These are phyloP conservation scores for Mongoloraphidia duomilia DNA, from an alignment of 2,888 invertebrate species.

Conservation along the genomic window DNA sequence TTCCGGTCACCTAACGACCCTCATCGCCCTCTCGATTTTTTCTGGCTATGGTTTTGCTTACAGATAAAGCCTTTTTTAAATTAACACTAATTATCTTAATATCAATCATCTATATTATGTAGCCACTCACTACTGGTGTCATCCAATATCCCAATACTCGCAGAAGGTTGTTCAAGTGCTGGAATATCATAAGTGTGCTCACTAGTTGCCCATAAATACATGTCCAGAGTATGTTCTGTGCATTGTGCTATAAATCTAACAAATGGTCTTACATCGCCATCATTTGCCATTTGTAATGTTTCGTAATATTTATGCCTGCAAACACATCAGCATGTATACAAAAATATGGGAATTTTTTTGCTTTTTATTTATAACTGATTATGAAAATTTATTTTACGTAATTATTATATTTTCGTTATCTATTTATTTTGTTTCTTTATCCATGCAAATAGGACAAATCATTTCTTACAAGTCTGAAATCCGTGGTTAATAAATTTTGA, in stretches of 20 bases:
- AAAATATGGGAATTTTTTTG: not conserved
- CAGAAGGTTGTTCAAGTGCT: slow-evolving; percentile 31
- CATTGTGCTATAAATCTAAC: slow-evolving; percentile 90
- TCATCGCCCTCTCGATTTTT: too few species aligned
- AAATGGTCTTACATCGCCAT: slow-evolving; percentile 90
- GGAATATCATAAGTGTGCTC: slow-evolving; percentile 56
- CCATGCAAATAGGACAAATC: too few species aligned
- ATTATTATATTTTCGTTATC: not conserved
- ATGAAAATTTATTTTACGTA: not conserved
- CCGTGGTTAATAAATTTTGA: too few species aligned
- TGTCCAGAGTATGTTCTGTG: slow-evolving; percentile 76
- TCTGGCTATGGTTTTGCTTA: too few species aligned
- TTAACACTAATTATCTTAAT: too few species aligned
- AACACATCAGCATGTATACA: not conserved
- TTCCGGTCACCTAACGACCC: too few species aligned
- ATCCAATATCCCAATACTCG: too few species aligned
- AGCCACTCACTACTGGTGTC: too few species aligned
- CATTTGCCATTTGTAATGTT: slow-evolving; percentile 77
- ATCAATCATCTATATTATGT: too few species aligned
- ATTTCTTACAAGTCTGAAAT: too few species aligned
- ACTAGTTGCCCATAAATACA: slow-evolving; percentile 72
- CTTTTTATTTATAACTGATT: not conserved
- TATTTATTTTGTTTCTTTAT: too few species aligned
- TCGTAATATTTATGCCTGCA: slow-evolving; percentile 68
- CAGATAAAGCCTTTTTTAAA: too few species aligned